Evolutionary conservation across 2,113 vertebrate species (phyloP).

Genomic region (Oncorhynchus kisutch): DNA sequence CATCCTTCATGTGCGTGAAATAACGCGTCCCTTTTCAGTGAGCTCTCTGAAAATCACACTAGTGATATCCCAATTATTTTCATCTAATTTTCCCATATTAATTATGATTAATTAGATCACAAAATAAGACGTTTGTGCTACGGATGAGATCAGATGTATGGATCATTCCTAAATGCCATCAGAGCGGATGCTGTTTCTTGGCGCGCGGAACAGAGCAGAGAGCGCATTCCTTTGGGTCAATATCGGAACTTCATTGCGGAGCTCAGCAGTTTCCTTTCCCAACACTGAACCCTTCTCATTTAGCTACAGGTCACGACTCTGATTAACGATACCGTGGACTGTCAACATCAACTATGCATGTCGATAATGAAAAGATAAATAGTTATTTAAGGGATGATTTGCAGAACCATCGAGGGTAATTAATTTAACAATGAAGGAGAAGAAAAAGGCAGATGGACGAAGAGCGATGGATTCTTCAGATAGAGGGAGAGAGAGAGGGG

Average conservation of each 20-base stretch:
- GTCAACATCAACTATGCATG: not conserved
- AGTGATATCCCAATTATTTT: not conserved
- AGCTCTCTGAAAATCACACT: not conserved
- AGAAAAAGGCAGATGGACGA: not conserved
- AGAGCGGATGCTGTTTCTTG: not conserved
- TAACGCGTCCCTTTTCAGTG: not conserved
- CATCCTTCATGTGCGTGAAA: not conserved
- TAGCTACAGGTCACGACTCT: not conserved
- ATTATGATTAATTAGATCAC: not conserved
- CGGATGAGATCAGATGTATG: not conserved
- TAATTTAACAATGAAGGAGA: not conserved
- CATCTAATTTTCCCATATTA: not conserved
- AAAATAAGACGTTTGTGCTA: too few relatives aligned
- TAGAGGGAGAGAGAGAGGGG: not conserved
- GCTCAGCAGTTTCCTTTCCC: constrained; percentile 53
- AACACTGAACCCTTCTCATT: not conserved
- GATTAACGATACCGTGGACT: not conserved
- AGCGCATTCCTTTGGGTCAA: constrained; percentile 45
- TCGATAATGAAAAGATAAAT: not conserved
- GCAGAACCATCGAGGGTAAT: not conserved
- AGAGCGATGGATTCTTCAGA: not conserved
- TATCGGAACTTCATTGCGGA: constrained; percentile 70
- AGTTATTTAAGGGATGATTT: not conserved
- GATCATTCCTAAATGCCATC: constrained; percentile 33
- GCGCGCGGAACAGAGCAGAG: not conserved